Conservation (phyloP, 2,113 vertebrate species). For the Aviceda subcristata region DNA sequence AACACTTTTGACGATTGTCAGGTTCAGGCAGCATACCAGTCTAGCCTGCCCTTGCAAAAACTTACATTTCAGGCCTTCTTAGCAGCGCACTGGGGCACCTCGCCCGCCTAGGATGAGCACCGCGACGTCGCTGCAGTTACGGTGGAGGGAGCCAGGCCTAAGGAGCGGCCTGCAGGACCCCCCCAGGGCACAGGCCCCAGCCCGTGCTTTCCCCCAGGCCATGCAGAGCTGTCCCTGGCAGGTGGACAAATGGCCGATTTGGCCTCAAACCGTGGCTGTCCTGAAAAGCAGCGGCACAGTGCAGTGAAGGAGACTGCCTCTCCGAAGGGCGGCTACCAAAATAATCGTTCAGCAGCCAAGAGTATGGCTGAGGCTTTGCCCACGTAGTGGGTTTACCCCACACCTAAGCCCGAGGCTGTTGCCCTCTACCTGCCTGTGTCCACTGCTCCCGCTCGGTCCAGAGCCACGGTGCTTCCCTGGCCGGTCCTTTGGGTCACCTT, state of each 20-base stretch:
- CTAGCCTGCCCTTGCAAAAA: neutral
- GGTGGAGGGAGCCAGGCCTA: neutral
- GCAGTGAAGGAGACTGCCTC: neutral
- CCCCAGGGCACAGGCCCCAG: neutral
- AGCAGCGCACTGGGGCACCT: neutral
- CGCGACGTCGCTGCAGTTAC: neutral
- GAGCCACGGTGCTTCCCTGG: neutral
- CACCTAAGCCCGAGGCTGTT: neutral
- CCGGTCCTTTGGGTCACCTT: neutral
- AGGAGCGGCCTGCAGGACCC: neutral
- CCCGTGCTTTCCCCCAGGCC: neutral
- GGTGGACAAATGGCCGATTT: neutral
- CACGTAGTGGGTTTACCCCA: neutral
- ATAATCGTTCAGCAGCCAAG: neutral
- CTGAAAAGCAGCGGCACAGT: neutral
- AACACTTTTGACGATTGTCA: neutral
- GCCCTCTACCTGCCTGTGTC: neutral
- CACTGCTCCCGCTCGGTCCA: neutral
- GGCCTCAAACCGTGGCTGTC: neutral
- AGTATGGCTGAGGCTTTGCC: neutral
- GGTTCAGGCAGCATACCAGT: neutral
- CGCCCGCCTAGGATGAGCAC: neutral
- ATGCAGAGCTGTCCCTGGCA: neutral
- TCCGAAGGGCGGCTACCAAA: neutral
- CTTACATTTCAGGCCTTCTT: neutral